phyloP scores from a whole-genome alignment of 2,888 invertebrate genomes.

The Cenopis cana region DNA sequence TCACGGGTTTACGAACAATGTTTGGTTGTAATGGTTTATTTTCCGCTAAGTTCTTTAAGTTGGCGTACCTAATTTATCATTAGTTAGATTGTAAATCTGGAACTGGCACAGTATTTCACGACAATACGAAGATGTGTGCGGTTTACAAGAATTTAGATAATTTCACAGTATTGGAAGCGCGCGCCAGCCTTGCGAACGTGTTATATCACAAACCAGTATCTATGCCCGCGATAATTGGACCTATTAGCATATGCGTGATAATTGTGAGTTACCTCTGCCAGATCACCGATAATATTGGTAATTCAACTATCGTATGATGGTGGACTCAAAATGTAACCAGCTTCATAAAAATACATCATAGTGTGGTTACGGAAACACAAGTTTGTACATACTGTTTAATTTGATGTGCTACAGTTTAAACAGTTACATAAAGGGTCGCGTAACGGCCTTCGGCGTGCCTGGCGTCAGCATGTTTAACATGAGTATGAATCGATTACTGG shows the following conservation, averaged over 20 bases:
- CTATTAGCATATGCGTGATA: constrained; percentile 35
- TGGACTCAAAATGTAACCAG: constrained; percentile 4
- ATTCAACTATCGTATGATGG: constrained; percentile 25
- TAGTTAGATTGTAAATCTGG: no score
- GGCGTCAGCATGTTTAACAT: constrained; percentile 22
- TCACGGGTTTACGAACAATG: no score
- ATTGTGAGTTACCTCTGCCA: constrained; percentile 14
- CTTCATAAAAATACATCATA: neutral
- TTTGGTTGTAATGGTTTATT: no score
- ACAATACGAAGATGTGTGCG: no score
- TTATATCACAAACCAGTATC: constrained; percentile 17
- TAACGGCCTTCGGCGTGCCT: constrained; percentile 11
- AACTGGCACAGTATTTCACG: no score
- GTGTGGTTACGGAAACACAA: neutral
- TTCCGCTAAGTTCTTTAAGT: no score
- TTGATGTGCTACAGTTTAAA: constrained; percentile 11
- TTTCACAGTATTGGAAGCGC: neutral
- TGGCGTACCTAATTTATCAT: no score
- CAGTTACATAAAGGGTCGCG: constrained; percentile 17
- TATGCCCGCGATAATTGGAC: constrained; percentile 30
- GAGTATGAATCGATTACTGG: constrained; percentile 11
- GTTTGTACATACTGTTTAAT: neutral
- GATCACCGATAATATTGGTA: constrained; percentile 27
- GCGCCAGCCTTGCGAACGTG: constrained; percentile 22
- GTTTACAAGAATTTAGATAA: neutral